Percentiles rank a stretch among this genome's conserved stretches.
Conservation (phyloP, 2,888 invertebrate species). For the Prostheceraeus crozeri region DNA sequence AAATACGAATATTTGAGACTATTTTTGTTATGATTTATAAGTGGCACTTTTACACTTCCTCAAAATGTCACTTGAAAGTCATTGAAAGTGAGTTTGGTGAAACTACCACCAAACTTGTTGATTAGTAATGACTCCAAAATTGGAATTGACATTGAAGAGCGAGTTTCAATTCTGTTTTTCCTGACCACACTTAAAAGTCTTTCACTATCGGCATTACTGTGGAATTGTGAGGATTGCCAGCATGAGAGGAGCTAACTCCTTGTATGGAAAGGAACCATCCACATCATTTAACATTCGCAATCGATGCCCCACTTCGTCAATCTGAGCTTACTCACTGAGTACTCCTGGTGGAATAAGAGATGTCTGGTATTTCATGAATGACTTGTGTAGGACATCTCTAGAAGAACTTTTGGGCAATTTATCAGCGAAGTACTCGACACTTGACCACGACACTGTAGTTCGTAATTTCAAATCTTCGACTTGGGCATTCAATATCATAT, state of each 20-base stretch:
- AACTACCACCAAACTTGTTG: conserved; percentile 11
- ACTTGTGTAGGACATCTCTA: not conserved
- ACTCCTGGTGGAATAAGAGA: too few species aligned
- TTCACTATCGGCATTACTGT: conserved; percentile 27
- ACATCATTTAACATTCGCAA: conserved; percentile 6
- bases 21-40: too few species aligned
- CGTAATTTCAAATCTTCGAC: conserved; percentile 9
- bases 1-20: too few species aligned
- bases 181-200: conserved; percentile 20
- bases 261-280: conserved; percentile 16
- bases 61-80: too few species aligned
- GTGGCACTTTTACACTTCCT: too few species aligned
- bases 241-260: conserved; percentile 19
- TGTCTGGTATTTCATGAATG: conserved; percentile 11
- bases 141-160: conserved; percentile 22
- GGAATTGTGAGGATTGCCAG: conserved; percentile 8
- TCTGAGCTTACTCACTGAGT: too few species aligned
- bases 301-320: conserved; percentile 6
- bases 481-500: conserved; percentile 2
- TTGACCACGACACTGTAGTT: conserved; percentile 12
- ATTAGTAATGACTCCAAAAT: conserved; percentile 7
- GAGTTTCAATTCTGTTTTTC: conserved; percentile 13
- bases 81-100: too few species aligned
- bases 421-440: conserved; percentile 16
- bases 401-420: not conserved